A percentile compares a stretch with the other conserved stretches of the same genome.
Conservation (phyloP, 2,113 vertebrate genomes). For the Cranoglanis bouderius region DNA sequence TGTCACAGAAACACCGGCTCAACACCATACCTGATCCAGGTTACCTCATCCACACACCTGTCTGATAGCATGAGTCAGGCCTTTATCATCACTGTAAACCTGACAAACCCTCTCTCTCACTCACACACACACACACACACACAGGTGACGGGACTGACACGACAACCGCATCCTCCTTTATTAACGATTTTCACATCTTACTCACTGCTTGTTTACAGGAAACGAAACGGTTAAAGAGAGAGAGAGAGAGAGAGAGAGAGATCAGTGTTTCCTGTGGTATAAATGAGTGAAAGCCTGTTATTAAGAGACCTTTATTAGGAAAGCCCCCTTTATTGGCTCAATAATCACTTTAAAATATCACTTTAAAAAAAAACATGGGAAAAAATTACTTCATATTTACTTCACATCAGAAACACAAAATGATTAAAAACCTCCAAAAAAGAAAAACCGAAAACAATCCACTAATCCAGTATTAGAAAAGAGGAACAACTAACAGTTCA, state of each 20-base stretch:
- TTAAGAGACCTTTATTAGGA: too few relatives aligned
- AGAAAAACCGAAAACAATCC: too few relatives aligned
- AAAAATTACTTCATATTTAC: too few relatives aligned
- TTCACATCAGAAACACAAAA: too few relatives aligned
- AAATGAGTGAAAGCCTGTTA: too few relatives aligned
- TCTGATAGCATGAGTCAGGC: slow-evolving; percentile 34
- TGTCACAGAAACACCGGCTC: neutral
- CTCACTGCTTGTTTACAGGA: slow-evolving; percentile 28
- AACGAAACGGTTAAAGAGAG: neutral
- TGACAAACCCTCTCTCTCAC: neutral
- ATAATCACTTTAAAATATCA: too few relatives aligned
- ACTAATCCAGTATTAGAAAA: too few relatives aligned
- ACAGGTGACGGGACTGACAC: neutral
- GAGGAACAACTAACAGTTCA: too few relatives aligned
- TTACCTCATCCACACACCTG: slow-evolving; percentile 30
- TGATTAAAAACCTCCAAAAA: too few relatives aligned
- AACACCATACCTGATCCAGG: neutral
- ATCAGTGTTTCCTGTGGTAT: too few relatives aligned
- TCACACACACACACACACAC: slow-evolving; percentile 1
- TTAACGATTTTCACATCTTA: neutral
- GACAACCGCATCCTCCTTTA: slow-evolving; percentile 22
- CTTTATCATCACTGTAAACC: slow-evolving; percentile 25
- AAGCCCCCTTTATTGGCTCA: too few relatives aligned
- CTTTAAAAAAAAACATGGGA: too few relatives aligned
- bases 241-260: neutral